These are phyloP conservation scores for Megaustenia siamemsis DNA, from an alignment of 2,888 invertebrate genomes.

Conservation along the genomic window DNA sequence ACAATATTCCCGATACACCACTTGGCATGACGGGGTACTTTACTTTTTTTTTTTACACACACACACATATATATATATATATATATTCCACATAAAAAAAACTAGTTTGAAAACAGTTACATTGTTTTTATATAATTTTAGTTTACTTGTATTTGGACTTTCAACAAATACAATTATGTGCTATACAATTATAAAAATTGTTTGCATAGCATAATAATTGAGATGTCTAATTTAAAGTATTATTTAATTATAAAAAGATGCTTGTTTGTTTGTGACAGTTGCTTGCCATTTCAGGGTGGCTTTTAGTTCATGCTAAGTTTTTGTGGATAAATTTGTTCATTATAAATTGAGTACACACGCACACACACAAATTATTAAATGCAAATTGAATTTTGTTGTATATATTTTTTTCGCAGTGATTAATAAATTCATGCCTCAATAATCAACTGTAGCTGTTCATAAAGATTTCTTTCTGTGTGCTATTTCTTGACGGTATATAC, in stretches of 20 bases:
- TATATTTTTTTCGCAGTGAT: slow-evolving; percentile 25
- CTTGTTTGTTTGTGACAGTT: background rate
- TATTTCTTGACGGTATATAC: no score
- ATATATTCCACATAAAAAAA: background rate
- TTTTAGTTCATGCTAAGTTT: background rate
- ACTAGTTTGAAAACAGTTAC: background rate
- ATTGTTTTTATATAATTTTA: background rate
- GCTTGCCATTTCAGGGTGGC: background rate
- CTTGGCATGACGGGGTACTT: no score
- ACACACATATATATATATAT: background rate
- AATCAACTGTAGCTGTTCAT: no score
- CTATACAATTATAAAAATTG: background rate
- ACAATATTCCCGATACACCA: no score
- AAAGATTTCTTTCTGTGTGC: no score
- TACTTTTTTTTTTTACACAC: no score
- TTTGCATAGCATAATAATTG: background rate
- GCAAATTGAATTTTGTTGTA: background rate
- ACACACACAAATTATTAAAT: background rate
- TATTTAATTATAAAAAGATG: background rate
- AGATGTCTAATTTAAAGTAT: background rate
- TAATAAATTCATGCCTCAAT: slow-evolving; percentile 28
- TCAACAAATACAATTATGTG: background rate
- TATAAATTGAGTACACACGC: background rate
- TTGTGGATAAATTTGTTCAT: background rate
- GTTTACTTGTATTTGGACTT: background rate